These are phyloP conservation scores for Neotoxoptera formosana DNA, from an alignment of 1,140 invertebrate species.

Conservation along the genomic window DNA sequence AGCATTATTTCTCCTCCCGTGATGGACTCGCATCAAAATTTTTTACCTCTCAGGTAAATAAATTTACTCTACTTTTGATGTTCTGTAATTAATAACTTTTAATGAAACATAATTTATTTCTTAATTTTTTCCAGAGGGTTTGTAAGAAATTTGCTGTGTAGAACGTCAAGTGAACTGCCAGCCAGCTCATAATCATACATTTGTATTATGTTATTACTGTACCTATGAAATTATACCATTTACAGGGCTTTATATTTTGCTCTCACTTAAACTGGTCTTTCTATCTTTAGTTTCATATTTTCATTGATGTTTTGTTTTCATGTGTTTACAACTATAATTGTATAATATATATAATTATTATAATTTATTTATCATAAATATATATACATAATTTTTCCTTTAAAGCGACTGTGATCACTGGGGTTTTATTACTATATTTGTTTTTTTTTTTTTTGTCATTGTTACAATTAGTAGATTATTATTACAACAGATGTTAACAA, in stretches of 20 bases:
- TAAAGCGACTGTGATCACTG: constrained; percentile 57
- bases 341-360: constrained; percentile 12
- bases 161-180: constrained; percentile 45
- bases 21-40: constrained; percentile 37
- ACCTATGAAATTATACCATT: constrained; percentile 27
- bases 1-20: constrained; percentile 42
- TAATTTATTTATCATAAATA: constrained; percentile 23
- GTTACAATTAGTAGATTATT: constrained; percentile 15
- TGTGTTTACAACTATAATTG: constrained; percentile 29
- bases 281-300: constrained; percentile 42
- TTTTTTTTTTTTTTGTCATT: constrained; percentile 8
- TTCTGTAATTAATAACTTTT: not conserved
- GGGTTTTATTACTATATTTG: constrained; percentile 45
- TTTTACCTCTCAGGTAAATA: constrained; percentile 47
- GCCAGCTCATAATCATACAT: constrained; percentile 29
- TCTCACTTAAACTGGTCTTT: constrained; percentile 51
- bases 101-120: no score
- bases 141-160: constrained; percentile 51
- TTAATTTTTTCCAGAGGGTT: constrained; percentile 44
- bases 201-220: not conserved
- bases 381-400: constrained; percentile 51
- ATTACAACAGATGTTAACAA: not conserved
- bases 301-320: constrained; percentile 17
- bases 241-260: not conserved
- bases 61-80: not conserved